phyloP scores from a whole-genome alignment of 2,797 vertebrate genomes.

The Sitta carolinensis region DNA sequence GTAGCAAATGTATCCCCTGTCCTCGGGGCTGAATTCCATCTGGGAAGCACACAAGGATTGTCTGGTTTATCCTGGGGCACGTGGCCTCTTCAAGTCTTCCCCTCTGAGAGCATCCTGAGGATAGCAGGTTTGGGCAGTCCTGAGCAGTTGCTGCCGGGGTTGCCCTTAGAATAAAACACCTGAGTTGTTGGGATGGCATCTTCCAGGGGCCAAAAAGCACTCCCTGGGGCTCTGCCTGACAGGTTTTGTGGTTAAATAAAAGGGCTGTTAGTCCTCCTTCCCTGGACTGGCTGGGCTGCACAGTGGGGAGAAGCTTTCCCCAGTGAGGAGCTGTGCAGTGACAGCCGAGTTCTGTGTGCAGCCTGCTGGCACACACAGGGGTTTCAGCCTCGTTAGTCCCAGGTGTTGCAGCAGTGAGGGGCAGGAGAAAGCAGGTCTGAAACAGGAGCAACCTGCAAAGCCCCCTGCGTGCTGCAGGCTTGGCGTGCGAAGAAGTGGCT shows the following conservation, averaged over 20 bases:
- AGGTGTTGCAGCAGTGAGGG: not conserved
- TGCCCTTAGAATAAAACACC: not conserved
- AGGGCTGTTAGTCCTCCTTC: not conserved
- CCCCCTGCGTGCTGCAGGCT: fast-evolving
- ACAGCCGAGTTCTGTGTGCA: not conserved
- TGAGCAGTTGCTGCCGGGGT: fast-evolving
- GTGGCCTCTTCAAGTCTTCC: not conserved
- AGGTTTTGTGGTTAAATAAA: not conserved
- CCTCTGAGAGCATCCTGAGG: fast-evolving
- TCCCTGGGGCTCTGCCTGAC: not conserved
- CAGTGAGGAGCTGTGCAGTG: not conserved
- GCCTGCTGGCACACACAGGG: not conserved
- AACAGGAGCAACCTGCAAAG: not conserved
- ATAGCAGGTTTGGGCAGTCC: not conserved
- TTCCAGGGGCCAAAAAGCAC: not conserved
- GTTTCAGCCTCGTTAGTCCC: not conserved
- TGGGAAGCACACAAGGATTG: not conserved
- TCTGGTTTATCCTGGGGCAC: not conserved
- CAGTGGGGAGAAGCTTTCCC: not conserved
- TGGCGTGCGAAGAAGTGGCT: fast-evolving
- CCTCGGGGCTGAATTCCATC: not conserved
- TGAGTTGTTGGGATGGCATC: not conserved
- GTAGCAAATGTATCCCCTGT: not conserved
- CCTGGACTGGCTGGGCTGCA: fast-evolving
- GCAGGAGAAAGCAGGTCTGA: not conserved